Conservation (phyloP, 2,888 invertebrate genomes). For the Caenorhabditis zanzibari region DNA sequence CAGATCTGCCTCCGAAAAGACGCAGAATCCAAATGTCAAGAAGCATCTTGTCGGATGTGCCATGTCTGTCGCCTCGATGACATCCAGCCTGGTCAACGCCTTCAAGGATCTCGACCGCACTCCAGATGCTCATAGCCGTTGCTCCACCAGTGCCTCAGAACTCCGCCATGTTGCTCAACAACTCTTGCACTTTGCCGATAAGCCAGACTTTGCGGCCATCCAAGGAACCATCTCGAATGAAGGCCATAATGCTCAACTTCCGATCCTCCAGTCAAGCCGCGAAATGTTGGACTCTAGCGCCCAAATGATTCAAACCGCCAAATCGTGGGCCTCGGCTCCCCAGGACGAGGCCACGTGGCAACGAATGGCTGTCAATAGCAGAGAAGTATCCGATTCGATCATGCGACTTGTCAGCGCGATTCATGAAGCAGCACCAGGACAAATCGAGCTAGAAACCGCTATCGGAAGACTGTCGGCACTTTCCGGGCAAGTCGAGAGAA, state of each 20-base stretch:
- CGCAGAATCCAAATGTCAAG: slow-evolving; percentile 91
- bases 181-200: slow-evolving; percentile 94
- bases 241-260: slow-evolving; percentile 89
- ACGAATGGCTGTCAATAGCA: slow-evolving; percentile 92
- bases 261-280: slow-evolving; percentile 89
- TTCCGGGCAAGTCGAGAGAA: slow-evolving; percentile 86
- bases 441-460: slow-evolving; percentile 92
- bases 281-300: slow-evolving; percentile 89
- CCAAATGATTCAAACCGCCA: slow-evolving; percentile 88
- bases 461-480: slow-evolving; percentile 85
- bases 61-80: slow-evolving; percentile 96
- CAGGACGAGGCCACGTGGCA: slow-evolving; percentile 96
- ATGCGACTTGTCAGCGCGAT: slow-evolving; percentile 92
- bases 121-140: slow-evolving; percentile 21
- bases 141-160: slow-evolving; percentile 89
- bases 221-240: slow-evolving; percentile 91
- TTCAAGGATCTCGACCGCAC: slow-evolving; percentile 91
- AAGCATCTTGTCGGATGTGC: slow-evolving; percentile 97
- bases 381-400: slow-evolving; percentile 93
- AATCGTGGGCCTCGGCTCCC: slow-evolving; percentile 89
- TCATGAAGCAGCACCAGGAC: slow-evolving; percentile 96
- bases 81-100: slow-evolving; percentile 94
- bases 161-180: slow-evolving; percentile 93
- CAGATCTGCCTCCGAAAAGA: slow-evolving; percentile 93
- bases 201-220: slow-evolving; percentile 94